Evolutionary conservation across 1,140 invertebrate species (phyloP).

Genomic region (Microvelia longipes): DNA sequence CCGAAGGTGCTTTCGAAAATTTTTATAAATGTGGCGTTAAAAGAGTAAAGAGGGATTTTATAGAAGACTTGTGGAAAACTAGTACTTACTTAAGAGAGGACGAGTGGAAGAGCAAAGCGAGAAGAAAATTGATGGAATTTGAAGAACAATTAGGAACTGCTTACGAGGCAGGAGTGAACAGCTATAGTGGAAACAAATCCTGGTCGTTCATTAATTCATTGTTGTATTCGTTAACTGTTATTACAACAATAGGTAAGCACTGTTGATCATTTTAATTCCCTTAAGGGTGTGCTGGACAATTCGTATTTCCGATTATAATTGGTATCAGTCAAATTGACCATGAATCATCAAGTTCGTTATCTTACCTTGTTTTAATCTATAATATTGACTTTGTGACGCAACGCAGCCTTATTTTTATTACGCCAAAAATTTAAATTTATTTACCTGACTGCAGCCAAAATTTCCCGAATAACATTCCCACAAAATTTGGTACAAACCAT

Average conservation of each 20-base stretch:
- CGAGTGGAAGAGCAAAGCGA: constrained; percentile 71
- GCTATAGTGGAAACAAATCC: constrained; percentile 63
- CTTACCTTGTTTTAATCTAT: no score
- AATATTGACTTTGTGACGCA: no score
- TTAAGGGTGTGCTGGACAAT: not conserved
- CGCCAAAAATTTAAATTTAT: no score
- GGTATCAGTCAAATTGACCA: no score
- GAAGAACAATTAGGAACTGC: constrained; percentile 71
- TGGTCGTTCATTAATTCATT: constrained; percentile 89
- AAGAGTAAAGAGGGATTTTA: constrained; percentile 66
- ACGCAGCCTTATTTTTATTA: no score
- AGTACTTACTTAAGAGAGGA: constrained; percentile 67
- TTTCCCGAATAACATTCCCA: no score
- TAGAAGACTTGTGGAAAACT: constrained; percentile 60
- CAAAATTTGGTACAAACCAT: no score
- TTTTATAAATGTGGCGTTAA: constrained; percentile 78
- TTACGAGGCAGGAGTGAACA: constrained; percentile 60
- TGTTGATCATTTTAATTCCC: no score
- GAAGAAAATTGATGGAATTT: constrained; percentile 63
- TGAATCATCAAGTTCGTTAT: no score
- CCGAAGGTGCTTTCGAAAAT: constrained; percentile 64
- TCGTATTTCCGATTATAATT: not conserved
- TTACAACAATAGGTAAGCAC: constrained; percentile 83
- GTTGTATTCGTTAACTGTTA: constrained; percentile 77
- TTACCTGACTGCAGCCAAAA: no score